These are phyloP conservation scores for Esox lucius DNA, from an alignment of 2,797 vertebrate species.

Conservation along the genomic window DNA sequence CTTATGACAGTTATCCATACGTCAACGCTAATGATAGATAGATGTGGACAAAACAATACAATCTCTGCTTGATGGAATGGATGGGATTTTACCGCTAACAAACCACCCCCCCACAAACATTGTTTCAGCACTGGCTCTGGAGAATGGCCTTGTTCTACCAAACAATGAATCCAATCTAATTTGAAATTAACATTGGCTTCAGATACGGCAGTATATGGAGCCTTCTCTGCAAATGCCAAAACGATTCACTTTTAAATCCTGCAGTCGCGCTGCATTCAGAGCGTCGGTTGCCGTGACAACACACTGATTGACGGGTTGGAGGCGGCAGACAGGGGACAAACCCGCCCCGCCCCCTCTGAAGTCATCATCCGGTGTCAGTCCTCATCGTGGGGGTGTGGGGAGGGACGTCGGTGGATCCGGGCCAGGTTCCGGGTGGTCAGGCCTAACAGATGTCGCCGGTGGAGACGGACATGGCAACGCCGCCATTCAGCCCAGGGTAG, in stretches of 20 bases:
- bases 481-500: conserved; percentile 38
- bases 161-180: conserved; percentile 4
- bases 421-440: conserved; percentile 64
- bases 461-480: conserved; percentile 51
- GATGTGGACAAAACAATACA: conserved; percentile 63
- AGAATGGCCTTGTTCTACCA: conserved; percentile 58
- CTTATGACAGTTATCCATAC: conserved; percentile 69
- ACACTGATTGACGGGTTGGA: conserved; percentile 13
- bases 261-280: background rate
- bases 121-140: conserved; percentile 37
- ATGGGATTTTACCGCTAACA: conserved; percentile 65
- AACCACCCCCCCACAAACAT: conserved; percentile 45
- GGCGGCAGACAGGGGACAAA: conserved; percentile 44
- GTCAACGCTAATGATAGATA: conserved; percentile 57
- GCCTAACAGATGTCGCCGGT: conserved; percentile 51
- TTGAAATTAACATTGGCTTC: background rate
- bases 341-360: conserved; percentile 46
- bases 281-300: background rate
- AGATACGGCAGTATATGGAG: background rate
- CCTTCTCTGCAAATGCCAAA: background rate
- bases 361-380: conserved; percentile 66
- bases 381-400: conserved; percentile 49
- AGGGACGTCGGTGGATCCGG: conserved; percentile 49
- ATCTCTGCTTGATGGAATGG: conserved; percentile 64
- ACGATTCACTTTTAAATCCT: background rate